These are phyloP conservation scores for Euthynnus affinis DNA, from an alignment of 2,797 vertebrate genomes.

Conservation along the genomic window DNA sequence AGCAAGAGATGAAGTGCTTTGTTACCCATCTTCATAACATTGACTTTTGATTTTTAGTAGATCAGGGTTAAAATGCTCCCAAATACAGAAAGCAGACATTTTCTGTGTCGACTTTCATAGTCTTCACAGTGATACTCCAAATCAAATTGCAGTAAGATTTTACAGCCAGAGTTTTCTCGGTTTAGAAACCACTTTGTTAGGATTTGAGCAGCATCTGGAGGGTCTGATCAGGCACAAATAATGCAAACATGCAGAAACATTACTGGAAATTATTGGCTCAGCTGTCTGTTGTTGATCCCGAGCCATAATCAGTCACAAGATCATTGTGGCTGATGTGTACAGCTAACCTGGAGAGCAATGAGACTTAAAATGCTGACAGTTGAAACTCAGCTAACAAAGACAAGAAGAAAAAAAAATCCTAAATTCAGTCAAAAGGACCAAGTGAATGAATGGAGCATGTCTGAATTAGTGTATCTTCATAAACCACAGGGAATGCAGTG, in stretches of 20 bases:
- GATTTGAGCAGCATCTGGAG: background rate
- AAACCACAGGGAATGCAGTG: background rate
- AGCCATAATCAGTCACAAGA: background rate
- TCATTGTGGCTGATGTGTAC: background rate
- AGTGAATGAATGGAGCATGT: slow-evolving; percentile 19
- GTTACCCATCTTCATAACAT: background rate
- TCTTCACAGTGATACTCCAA: slow-evolving; percentile 15
- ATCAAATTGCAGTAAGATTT: background rate
- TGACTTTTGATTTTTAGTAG: background rate
- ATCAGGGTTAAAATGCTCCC: background rate
- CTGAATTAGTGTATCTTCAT: slow-evolving; percentile 9
- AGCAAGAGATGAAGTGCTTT: slow-evolving; percentile 9
- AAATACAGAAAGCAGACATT: background rate
- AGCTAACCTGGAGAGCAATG: background rate
- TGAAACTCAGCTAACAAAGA: slow-evolving; percentile 10
- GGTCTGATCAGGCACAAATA: slow-evolving; percentile 3
- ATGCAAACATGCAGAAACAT: slow-evolving; percentile 7
- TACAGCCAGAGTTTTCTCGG: background rate
- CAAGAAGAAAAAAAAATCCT: background rate
- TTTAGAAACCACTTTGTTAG: background rate
- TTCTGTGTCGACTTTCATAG: background rate
- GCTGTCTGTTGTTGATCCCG: background rate
- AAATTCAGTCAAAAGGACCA: slow-evolving; percentile 41
- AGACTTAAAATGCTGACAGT: background rate
- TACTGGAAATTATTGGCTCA: slow-evolving; percentile 5